Percentiles rank a stretch among this genome's conserved stretches.
These are phyloP conservation scores for Cranoglanis bouderius DNA, from an alignment of 2,113 vertebrate genomes.

Conservation along the genomic window DNA sequence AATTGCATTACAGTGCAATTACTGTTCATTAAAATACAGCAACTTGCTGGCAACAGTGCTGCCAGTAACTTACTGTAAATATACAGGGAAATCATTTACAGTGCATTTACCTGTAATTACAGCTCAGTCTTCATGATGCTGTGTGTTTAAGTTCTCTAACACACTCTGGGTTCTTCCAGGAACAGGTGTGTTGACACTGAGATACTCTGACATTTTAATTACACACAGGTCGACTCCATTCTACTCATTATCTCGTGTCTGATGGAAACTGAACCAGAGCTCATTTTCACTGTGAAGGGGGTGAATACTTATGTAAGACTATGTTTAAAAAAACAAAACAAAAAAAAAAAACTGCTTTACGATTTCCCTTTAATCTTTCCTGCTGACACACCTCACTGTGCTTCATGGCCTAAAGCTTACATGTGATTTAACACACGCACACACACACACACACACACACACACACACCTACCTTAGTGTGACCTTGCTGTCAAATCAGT, in stretches of 20 bases:
- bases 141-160: background rate
- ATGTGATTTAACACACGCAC: background rate
- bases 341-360: background rate
- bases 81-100: too few relatives aligned
- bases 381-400: background rate
- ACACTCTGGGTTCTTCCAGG: background rate
- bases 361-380: background rate
- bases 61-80: too few relatives aligned
- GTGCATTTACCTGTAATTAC: background rate
- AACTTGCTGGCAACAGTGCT: too few relatives aligned
- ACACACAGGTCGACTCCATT: background rate
- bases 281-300: background rate
- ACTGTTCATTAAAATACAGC: too few relatives aligned
- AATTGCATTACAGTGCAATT: too few relatives aligned
- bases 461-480: slow-evolving; percentile 28
- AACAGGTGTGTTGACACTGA: background rate
- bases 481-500: slow-evolving; percentile 18
- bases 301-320: background rate
- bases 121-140: background rate
- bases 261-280: background rate
- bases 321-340: background rate
- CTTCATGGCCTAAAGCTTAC: background rate
- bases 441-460: slow-evolving; percentile 15
- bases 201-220: background rate
- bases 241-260: background rate